phyloP scores from a whole-genome alignment of 2,113 vertebrate species.

The Pitta sordida region DNA sequence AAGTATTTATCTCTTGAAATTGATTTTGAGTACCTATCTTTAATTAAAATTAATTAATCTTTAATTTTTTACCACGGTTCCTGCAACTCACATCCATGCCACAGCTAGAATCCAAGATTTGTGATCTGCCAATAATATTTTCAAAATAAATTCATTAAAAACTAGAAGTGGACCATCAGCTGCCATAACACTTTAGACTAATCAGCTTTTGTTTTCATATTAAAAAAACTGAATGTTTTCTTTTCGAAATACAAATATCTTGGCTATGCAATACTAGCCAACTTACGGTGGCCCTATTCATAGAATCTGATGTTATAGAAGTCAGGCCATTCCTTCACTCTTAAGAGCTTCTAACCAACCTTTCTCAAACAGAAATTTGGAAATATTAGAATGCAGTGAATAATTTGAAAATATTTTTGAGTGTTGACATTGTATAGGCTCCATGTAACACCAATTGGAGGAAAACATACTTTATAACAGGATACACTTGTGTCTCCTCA shows the following conservation, averaged over 20 bases:
- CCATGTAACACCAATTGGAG: neutral
- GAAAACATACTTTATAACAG: neutral
- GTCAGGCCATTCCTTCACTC: neutral
- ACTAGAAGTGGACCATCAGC: neutral
- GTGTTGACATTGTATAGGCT: neutral
- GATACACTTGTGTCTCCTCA: neutral
- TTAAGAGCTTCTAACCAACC: neutral
- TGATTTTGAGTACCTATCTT: neutral
- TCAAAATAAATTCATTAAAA: neutral
- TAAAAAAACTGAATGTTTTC: neutral
- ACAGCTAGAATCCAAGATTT: neutral
- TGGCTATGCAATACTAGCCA: neutral
- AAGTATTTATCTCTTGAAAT: neutral
- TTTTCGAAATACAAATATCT: neutral
- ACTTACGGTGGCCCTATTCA: neutral
- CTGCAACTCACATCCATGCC: neutral
- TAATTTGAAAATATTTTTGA: neutral
- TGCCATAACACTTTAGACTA: neutral
- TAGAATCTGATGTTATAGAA: neutral
- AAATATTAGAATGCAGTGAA: neutral
- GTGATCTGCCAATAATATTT: neutral
- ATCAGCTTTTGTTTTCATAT: neutral
- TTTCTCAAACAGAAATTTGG: neutral
- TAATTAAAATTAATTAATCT: neutral
- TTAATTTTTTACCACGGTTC: neutral